These are phyloP conservation scores for Nudaria mundana DNA, from an alignment of 2,888 invertebrate species.

Conservation along the genomic window DNA sequence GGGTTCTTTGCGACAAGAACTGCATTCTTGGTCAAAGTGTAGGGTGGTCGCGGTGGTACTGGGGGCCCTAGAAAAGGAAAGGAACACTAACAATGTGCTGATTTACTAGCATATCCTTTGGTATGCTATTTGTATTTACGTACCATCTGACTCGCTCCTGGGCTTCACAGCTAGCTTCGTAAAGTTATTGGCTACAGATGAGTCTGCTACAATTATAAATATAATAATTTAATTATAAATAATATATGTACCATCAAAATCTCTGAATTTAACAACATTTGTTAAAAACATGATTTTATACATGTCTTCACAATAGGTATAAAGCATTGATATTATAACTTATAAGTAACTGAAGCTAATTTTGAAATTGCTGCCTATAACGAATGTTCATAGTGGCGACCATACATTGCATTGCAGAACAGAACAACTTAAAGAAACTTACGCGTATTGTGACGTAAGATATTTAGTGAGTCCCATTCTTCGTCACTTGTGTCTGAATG, in stretches of 20 bases:
- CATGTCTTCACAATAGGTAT: too few species aligned
- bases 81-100: neutral
- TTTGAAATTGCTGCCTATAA: too few species aligned
- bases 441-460: slow-evolving; percentile 34
- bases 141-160: too few species aligned
- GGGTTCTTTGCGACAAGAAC: too few species aligned
- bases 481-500: slow-evolving; percentile 68
- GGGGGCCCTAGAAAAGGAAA: slow-evolving; percentile 62
- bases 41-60: slow-evolving; percentile 88
- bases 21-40: too few species aligned
- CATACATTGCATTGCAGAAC: too few species aligned
- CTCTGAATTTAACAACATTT: too few species aligned
- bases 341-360: too few species aligned
- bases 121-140: slow-evolving; percentile 6
- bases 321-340: too few species aligned
- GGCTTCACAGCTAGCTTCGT: slow-evolving; percentile 56
- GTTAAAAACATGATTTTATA: too few species aligned
- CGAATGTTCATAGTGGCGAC: too few species aligned
- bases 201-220: slow-evolving; percentile 48
- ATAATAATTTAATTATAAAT: neutral
- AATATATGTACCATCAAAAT: neutral
- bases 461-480: slow-evolving; percentile 62
- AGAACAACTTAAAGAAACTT: neutral
- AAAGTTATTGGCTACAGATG: slow-evolving; percentile 57
- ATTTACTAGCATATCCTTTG: neutral